Evolutionary conservation across 1,140 invertebrate genomes (phyloP).

Genomic region (Aricia agestis): DNA sequence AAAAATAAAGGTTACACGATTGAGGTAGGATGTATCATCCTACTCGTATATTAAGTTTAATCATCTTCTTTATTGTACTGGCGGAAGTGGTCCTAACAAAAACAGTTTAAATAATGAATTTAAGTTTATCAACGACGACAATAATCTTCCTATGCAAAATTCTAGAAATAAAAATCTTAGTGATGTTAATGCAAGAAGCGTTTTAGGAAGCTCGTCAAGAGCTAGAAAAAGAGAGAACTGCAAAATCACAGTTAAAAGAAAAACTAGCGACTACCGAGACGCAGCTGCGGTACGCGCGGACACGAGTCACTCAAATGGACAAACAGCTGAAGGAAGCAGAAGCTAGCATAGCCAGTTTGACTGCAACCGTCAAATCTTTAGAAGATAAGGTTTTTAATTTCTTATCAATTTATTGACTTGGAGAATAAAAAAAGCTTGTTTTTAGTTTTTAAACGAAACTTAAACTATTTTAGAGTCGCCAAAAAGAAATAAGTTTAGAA

Average conservation of each 20-base stretch:
- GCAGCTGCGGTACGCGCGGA: slow-evolving; percentile 46
- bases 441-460: neutral
- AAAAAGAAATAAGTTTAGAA: slow-evolving; percentile 60
- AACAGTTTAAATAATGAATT: too few species aligned
- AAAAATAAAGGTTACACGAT: too few species aligned
- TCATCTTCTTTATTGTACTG: too few species aligned
- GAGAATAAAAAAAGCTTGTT: neutral
- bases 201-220: slow-evolving; percentile 44
- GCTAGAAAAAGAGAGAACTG: slow-evolving; percentile 52
- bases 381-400: slow-evolving; percentile 53
- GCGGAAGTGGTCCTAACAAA: too few species aligned
- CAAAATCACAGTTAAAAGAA: slow-evolving; percentile 44
- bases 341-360: slow-evolving; percentile 58
- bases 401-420: too few species aligned
- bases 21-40: too few species aligned
- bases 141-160: too few species aligned
- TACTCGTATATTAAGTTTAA: too few species aligned
- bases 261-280: slow-evolving; percentile 52
- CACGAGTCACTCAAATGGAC: slow-evolving; percentile 60
- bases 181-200: neutral
- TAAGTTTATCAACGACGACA: too few species aligned
- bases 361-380: slow-evolving; percentile 57
- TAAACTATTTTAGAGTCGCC: slow-evolving; percentile 45
- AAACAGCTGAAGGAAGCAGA: slow-evolving; percentile 60
- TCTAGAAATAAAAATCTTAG: too few species aligned